These are phyloP conservation scores for Trachymyrmex septentrionalis DNA, from an alignment of 1,140 invertebrate species.

Conservation along the genomic window DNA sequence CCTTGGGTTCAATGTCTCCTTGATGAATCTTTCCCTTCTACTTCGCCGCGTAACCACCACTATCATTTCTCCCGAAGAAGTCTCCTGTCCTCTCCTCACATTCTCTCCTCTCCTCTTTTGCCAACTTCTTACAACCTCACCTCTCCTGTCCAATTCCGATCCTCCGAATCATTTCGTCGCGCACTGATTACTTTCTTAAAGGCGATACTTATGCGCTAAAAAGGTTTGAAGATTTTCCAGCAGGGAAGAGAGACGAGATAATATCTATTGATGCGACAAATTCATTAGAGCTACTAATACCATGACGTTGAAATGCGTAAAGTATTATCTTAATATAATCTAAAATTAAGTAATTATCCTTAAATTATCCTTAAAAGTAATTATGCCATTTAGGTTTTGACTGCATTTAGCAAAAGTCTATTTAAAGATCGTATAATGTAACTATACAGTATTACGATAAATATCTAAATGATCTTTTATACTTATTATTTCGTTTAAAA, in stretches of 20 bases:
- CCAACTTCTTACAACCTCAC: background rate
- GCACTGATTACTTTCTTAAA: slow-evolving; percentile 45
- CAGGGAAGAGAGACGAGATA: background rate
- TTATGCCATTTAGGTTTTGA: background rate
- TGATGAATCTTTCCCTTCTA: slow-evolving; percentile 75
- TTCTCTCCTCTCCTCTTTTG: background rate
- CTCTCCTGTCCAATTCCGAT: slow-evolving; percentile 48
- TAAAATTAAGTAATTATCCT: background rate
- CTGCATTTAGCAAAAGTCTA: background rate
- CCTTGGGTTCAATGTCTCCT: slow-evolving; percentile 78
- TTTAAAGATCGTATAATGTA: background rate
- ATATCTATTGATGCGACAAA: background rate
- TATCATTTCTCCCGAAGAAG: slow-evolving; percentile 56
- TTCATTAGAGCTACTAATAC: background rate
- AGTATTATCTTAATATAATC: background rate
- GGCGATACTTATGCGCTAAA: background rate
- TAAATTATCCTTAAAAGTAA: background rate
- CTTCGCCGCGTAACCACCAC: slow-evolving; percentile 40
- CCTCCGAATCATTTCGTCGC: slow-evolving; percentile 38
- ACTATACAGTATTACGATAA: background rate
- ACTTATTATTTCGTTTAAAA: background rate
- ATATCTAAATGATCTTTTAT: background rate
- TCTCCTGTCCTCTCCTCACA: slow-evolving; percentile 38
- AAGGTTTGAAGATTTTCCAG: slow-evolving; percentile 12
- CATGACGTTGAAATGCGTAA: background rate